Conservation (phyloP, 1,140 invertebrate genomes). For the Chironomus tepperi region DNA sequence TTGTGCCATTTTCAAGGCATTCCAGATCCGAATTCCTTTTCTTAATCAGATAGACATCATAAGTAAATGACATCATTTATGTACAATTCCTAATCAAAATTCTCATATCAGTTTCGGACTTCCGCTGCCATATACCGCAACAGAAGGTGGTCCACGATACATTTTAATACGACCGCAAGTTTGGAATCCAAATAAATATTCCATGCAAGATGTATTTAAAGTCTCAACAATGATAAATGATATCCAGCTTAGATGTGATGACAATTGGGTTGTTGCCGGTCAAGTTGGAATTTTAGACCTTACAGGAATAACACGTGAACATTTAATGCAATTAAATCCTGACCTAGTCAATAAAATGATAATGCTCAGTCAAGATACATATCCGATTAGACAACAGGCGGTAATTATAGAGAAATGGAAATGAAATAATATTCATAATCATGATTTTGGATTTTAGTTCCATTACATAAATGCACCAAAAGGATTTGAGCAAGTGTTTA, state of each 20-base stretch:
- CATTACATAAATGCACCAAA: slow-evolving; percentile 42
- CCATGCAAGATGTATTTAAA: slow-evolving; percentile 35
- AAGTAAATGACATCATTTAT: too few relatives aligned
- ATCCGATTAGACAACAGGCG: neutral
- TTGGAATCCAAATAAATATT: slow-evolving; percentile 42
- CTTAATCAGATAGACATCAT: too few relatives aligned
- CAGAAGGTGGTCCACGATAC: slow-evolving; percentile 42
- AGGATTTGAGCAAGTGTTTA: slow-evolving; percentile 44
- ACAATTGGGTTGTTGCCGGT: slow-evolving; percentile 41
- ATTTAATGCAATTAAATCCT: slow-evolving; percentile 43
- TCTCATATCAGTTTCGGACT: neutral
- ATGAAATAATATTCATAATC: too few relatives aligned
- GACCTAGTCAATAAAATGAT: slow-evolving; percentile 38
- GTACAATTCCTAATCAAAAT: too few relatives aligned
- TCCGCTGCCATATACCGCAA: slow-evolving; percentile 36
- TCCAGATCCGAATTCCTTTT: too few relatives aligned
- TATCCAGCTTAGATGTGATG: slow-evolving; percentile 40
- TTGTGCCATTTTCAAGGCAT: too few relatives aligned
- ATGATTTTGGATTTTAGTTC: neutral
- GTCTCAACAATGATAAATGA: slow-evolving; percentile 34
- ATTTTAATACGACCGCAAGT: slow-evolving; percentile 42
- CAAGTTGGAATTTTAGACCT: slow-evolving; percentile 42
- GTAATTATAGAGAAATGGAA: too few relatives aligned
- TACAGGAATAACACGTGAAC: slow-evolving; percentile 36
- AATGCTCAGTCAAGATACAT: slow-evolving; percentile 24